phyloP scores from a whole-genome alignment of 2,888 invertebrate genomes.

The Entomobrya proxima region DNA sequence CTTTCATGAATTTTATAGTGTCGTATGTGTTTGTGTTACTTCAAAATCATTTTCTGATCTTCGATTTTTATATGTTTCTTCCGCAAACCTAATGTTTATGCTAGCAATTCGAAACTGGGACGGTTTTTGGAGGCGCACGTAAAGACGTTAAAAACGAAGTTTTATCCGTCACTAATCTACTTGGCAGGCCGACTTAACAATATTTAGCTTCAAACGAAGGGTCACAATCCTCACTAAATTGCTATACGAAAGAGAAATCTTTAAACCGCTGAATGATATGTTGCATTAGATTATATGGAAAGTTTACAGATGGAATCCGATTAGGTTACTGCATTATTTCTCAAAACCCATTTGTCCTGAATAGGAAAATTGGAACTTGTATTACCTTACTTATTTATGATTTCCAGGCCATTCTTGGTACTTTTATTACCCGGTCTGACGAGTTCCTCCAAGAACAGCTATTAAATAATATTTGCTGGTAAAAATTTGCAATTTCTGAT shows the following conservation, averaged over 20 bases:
- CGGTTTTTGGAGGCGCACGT: constrained; percentile 82
- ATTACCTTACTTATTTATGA: too few species aligned
- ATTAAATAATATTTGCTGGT: too few species aligned
- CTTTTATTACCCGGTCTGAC: constrained; percentile 83
- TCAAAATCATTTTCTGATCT: too few species aligned
- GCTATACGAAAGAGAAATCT: constrained; percentile 80
- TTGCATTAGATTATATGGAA: constrained; percentile 86
- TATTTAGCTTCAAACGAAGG: constrained; percentile 61
- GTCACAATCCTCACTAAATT: constrained; percentile 34
- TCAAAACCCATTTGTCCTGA: neutral
- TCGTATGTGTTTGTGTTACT: neutral
- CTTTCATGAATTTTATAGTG: neutral
- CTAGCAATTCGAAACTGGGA: constrained; percentile 81
- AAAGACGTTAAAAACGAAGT: constrained; percentile 83
- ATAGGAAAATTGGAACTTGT: too few species aligned
- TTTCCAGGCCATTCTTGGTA: constrained; percentile 45
- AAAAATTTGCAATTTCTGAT: too few species aligned
- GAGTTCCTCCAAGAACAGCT: constrained; percentile 86
- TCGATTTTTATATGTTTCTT: too few species aligned
- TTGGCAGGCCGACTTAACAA: constrained; percentile 75
- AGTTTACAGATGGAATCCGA: neutral
- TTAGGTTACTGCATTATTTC: too few species aligned
- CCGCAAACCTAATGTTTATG: constrained; percentile 63
- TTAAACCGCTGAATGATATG: constrained; percentile 86
- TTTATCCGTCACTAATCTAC: constrained; percentile 88